Base-by-base conservation (phyloP, 1,140 invertebrate genomes). In the Temnothorax longispinosus region DNA sequence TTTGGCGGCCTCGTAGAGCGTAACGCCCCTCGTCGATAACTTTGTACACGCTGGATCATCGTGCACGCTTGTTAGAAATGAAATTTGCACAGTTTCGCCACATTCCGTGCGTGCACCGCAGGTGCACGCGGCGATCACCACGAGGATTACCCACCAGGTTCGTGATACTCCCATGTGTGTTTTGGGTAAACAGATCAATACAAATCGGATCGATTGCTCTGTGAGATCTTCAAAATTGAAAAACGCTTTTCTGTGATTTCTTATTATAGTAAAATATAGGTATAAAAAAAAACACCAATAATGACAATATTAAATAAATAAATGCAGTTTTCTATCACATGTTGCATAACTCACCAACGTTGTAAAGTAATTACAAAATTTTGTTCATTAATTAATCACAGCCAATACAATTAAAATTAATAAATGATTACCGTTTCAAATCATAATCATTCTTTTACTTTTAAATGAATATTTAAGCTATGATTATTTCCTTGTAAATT, bases 1-100 rank as follows among this genome's bases (percentile, higher is more conserved):
- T 58, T 93, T 94, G 64, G 94, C 93, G 76, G 94, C 94, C 81
- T 95, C 94, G 82, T 92, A 94, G 3, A 94, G 85, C 13, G 93
- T 89, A 60, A 95, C 93, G 69, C 94, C 94, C 62, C 88, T 94
- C 0, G 91, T 64, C 13, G 94, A 95, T 6, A 94, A 35, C 11
- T 93, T 92, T 11, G 82, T 87, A 82, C 94, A 95, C 8, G 91
- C 87, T 3, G 93, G 80, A 88, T 95, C 94, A 69, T 94, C 93
- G 78, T 95, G 94, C 44, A 95, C 87, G 50, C 85, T 92, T 0
- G 93, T 93, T 11, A 95, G 56, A 35, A 93, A 60, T 10, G 94
- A 93, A 13, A 95, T 93, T 88, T 93, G 90, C 7, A 90, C 88
- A 35, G 85, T 89, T 44, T 72, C 88, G 18, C 89, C 78, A 75